A percentile compares a stretch with the other conserved stretches of the same genome.
Conservation (phyloP, 2,888 invertebrate genomes). For the Epirrita christyi region DNA sequence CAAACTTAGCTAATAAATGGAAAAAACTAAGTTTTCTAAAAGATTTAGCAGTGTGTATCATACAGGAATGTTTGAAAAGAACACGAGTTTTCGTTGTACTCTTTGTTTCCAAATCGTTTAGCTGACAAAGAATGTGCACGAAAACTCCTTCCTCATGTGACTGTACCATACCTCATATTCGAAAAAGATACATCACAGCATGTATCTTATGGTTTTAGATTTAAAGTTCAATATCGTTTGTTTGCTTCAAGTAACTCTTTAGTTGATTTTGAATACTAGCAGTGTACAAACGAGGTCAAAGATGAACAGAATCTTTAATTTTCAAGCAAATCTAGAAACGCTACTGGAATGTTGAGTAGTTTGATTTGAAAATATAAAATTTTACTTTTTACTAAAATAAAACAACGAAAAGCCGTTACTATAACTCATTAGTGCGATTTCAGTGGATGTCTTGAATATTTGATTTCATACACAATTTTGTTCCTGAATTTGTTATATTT, state of each 20-base stretch:
- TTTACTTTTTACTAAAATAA: no score
- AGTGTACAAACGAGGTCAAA: constrained; percentile 30
- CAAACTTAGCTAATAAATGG: background rate
- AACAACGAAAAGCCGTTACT: no score
- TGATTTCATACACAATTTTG: no score
- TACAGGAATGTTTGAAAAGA: constrained; percentile 58
- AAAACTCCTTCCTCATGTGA: constrained; percentile 31
- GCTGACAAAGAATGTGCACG: constrained; percentile 45
- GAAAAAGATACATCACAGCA: background rate
- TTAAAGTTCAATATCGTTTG: constrained; percentile 8
- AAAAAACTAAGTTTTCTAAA: background rate
- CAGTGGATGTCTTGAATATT: no score
- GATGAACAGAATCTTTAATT: constrained; percentile 28
- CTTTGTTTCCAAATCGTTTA: constrained; percentile 58
- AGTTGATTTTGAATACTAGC: constrained; percentile 27
- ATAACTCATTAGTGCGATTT: no score
- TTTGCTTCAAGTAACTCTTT: background rate
- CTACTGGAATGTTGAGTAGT: constrained; percentile 21
- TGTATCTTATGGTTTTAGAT: background rate
- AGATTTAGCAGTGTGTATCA: constrained; percentile 38
- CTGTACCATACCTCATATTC: constrained; percentile 16
- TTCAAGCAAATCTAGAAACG: constrained; percentile 15
- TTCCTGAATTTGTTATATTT: no score
- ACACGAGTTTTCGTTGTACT: constrained; percentile 44
- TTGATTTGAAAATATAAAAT: constrained; percentile 14